A percentile compares a stretch with the other conserved stretches of the same genome.
phyloP scores from a whole-genome alignment of 2,113 vertebrate species.

The Melanerpes formicivorus region DNA sequence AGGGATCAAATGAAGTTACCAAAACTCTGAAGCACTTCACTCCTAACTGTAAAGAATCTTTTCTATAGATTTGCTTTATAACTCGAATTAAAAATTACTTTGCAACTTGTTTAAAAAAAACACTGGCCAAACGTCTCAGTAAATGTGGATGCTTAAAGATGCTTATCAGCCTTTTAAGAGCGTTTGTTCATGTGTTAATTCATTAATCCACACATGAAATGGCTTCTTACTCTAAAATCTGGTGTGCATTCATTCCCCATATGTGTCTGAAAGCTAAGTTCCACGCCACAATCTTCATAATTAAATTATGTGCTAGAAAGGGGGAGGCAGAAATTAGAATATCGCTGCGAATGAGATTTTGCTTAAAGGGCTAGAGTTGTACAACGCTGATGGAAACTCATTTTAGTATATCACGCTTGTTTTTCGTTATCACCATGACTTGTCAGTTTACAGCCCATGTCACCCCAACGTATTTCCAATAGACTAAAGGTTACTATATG shows the following conservation, averaged over 20 bases:
- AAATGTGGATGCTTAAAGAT: neutral
- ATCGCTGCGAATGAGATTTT: neutral
- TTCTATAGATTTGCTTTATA: neutral
- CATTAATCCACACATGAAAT: neutral
- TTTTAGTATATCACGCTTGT: neutral
- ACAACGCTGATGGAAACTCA: neutral
- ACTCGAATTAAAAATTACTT: neutral
- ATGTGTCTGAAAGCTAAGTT: neutral
- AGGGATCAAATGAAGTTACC: neutral
- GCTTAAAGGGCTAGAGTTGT: neutral
- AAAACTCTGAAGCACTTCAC: neutral
- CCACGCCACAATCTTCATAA: conserved; percentile 10
- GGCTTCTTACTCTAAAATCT: conserved; percentile 2
- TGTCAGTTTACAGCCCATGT: neutral
- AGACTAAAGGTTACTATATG: neutral
- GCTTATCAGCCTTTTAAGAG: neutral
- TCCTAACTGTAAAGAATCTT: neutral
- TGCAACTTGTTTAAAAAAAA: neutral
- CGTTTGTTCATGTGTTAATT: neutral
- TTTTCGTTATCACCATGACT: neutral
- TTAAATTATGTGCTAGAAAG: neutral
- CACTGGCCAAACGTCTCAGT: neutral
- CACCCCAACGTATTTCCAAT: neutral
- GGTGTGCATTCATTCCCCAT: neutral
- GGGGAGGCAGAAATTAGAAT: neutral